Percentiles rank a stretch among this genome's conserved stretches.
phyloP scores from a whole-genome alignment of 2,113 vertebrate species.

The Eolophus roseicapilla region DNA sequence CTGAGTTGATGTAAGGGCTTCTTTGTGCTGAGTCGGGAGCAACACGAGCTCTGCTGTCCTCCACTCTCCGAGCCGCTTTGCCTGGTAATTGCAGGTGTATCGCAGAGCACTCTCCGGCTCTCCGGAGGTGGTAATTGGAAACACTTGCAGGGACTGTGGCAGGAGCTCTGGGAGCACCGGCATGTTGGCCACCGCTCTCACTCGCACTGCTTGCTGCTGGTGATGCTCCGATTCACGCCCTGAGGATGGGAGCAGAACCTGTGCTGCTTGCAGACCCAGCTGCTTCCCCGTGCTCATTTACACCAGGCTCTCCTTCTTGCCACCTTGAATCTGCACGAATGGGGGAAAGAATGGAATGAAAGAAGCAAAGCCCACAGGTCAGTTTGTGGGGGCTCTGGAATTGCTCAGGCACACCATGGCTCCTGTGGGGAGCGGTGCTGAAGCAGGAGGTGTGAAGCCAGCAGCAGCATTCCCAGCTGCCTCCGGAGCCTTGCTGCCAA shows the following conservation, averaged over 20 bases:
- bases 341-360: neutral
- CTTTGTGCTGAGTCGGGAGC: slow-evolving; percentile 33
- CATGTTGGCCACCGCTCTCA: rapidly evolving
- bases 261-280: neutral
- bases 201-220: neutral
- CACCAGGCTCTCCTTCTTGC: neutral
- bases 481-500: neutral
- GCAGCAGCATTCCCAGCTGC: too few relatives aligned
- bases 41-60: neutral
- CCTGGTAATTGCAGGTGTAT: neutral
- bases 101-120: neutral
- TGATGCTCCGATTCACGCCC: neutral
- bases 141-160: neutral
- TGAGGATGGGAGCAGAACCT: neutral
- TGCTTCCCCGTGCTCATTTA: neutral
- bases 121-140: neutral
- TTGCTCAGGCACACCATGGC: neutral
- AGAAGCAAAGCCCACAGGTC: neutral
- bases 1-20: neutral
- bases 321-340: neutral
- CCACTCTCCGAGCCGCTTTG: neutral
- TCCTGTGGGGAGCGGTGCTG: neutral
- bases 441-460: neutral
- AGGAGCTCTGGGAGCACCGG: neutral
- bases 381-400: rapidly evolving